Evolutionary conservation across 2,797 vertebrate genomes (phyloP).

Genomic region (Xyrichtys novacula): DNA sequence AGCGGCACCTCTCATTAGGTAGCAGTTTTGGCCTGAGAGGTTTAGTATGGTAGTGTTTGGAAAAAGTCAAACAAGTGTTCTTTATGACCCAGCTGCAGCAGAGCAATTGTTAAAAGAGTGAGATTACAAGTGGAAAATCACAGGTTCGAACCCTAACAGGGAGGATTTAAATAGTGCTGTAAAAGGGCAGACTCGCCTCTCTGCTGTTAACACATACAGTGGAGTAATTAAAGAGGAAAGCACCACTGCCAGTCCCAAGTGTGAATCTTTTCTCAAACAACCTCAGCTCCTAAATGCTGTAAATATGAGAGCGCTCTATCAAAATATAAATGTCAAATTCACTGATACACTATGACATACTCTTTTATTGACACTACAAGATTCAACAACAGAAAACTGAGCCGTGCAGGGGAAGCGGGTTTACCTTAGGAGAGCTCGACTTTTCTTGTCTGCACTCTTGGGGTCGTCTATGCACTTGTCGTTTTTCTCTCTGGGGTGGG

Average conservation of each 20-base stretch:
- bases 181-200: slow-evolving; percentile 14
- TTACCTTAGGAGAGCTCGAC: slow-evolving; percentile 91
- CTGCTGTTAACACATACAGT: slow-evolving; percentile 8
- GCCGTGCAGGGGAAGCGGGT: neutral
- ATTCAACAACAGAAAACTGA: slow-evolving; percentile 8
- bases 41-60: slow-evolving; percentile 56
- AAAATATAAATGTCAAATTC: slow-evolving; percentile 10
- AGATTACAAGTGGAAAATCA: slow-evolving; percentile 64
- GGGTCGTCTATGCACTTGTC: slow-evolving; percentile 94
- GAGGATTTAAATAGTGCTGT: slow-evolving; percentile 22
- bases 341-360: slow-evolving; percentile 4
- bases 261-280: slow-evolving; percentile 37
- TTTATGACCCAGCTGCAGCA: slow-evolving; percentile 58
- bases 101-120: slow-evolving; percentile 53
- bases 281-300: neutral
- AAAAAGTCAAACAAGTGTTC: slow-evolving; percentile 65
- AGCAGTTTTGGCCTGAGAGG: slow-evolving; percentile 57
- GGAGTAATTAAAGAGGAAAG: slow-evolving; percentile 42
- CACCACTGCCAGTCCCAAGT: slow-evolving; percentile 17
- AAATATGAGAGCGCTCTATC: neutral
- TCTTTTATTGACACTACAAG: slow-evolving; percentile 6
- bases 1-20: slow-evolving; percentile 75
- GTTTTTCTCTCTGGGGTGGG: slow-evolving; percentile 89
- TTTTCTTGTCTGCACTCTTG: slow-evolving; percentile 93
- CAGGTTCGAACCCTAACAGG: slow-evolving; percentile 42